Conservation (phyloP, 2,113 vertebrate species). For the Cricetomys ansorgei region DNA sequence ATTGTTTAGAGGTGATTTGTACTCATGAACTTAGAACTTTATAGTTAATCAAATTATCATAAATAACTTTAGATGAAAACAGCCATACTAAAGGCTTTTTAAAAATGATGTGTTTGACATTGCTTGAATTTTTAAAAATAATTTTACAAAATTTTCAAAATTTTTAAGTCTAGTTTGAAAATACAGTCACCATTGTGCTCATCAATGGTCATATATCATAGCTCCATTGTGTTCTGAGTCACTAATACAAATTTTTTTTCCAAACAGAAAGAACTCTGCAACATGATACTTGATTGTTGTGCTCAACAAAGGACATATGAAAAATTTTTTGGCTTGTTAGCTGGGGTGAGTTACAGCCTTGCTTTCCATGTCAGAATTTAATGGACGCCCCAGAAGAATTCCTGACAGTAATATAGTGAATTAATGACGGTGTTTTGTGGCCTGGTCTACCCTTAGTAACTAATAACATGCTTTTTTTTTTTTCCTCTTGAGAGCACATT, state of each 20-base stretch:
- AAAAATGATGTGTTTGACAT: constrained; percentile 17
- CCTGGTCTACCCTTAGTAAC: not conserved
- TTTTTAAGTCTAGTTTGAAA: constrained; percentile 54
- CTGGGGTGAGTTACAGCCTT: constrained; percentile 92
- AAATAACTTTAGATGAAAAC: constrained; percentile 41
- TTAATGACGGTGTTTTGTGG: constrained; percentile 29
- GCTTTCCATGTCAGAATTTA: constrained; percentile 60
- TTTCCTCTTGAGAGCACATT: not conserved
- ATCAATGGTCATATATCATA: constrained; percentile 50
- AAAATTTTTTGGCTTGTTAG: constrained; percentile 98
- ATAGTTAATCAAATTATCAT: constrained; percentile 46
- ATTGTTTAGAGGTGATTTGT: constrained; percentile 48
- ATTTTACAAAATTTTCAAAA: constrained; percentile 32
- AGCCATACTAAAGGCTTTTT: constrained; percentile 2
- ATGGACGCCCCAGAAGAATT: constrained; percentile 17
- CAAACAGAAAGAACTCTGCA: constrained; percentile 97
- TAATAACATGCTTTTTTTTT: not conserved
- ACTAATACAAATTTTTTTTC: constrained; percentile 61
- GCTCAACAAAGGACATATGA: constrained; percentile 99
- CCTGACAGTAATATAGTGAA: constrained; percentile 12
- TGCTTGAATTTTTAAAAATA: constrained; percentile 28
- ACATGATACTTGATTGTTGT: constrained; percentile 99
- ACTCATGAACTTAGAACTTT: constrained; percentile 57
- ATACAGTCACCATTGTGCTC: not conserved
- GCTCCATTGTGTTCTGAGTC: constrained; percentile 71